phyloP scores from a whole-genome alignment of 2,113 vertebrate species.

The Trachemys scripta region DNA sequence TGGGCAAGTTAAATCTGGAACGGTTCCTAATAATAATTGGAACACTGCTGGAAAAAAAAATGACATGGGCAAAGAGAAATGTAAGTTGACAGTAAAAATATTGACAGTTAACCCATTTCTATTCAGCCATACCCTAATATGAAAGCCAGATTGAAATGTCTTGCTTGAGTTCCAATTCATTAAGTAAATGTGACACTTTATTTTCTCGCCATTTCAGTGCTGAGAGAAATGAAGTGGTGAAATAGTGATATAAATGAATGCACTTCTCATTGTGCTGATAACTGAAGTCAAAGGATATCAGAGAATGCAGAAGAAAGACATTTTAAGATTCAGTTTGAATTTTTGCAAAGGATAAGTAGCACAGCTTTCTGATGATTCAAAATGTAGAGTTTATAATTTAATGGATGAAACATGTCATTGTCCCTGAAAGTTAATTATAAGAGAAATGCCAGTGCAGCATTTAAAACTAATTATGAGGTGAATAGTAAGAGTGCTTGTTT shows the following conservation, averaged over 20 bases:
- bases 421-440: slow-evolving; percentile 52
- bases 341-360: neutral
- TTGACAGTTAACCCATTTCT: slow-evolving; percentile 77
- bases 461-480: slow-evolving; percentile 23
- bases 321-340: slow-evolving; percentile 32
- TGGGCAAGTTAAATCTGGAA: slow-evolving; percentile 30
- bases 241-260: slow-evolving; percentile 72
- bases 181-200: slow-evolving; percentile 81
- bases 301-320: slow-evolving; percentile 10
- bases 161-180: slow-evolving; percentile 77
- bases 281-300: slow-evolving; percentile 14
- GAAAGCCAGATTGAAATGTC: slow-evolving; percentile 76
- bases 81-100: slow-evolving; percentile 77
- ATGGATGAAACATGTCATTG: slow-evolving; percentile 7
- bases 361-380: slow-evolving; percentile 20
- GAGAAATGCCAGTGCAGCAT: neutral
- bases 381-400: slow-evolving; percentile 32
- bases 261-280: slow-evolving; percentile 26
- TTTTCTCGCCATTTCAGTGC: slow-evolving; percentile 75
- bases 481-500: slow-evolving; percentile 14
- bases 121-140: slow-evolving; percentile 64
- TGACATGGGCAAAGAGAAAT: slow-evolving; percentile 55
- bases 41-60: slow-evolving; percentile 24
- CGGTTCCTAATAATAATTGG: slow-evolving; percentile 62
- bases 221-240: slow-evolving; percentile 62